Percentiles rank a stretch among this genome's conserved stretches.
These are phyloP conservation scores for Drosophila ustulata DNA, from an alignment of 2,888 invertebrate species.

Conservation along the genomic window DNA sequence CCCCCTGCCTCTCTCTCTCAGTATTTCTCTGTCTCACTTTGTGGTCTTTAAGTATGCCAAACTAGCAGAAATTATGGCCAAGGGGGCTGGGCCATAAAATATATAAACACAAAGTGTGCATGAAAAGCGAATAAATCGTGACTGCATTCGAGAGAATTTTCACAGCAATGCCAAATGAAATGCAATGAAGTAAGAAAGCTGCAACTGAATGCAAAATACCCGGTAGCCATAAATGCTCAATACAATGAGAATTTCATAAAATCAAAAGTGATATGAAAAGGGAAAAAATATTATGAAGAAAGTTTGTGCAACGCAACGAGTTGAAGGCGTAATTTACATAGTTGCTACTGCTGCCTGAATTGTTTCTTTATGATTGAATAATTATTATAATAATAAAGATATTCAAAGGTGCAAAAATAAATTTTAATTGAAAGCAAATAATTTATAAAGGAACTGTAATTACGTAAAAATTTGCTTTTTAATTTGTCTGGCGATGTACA, in stretches of 20 bases:
- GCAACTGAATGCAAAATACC: background rate
- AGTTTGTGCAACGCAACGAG: too few relatives aligned
- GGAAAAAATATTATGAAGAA: background rate
- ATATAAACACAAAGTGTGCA: conserved; percentile 5
- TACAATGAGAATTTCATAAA: background rate
- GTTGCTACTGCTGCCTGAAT: too few relatives aligned
- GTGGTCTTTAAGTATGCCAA: conserved; percentile 24
- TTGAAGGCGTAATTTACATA: too few relatives aligned
- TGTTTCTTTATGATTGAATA: too few relatives aligned
- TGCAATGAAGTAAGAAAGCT: background rate
- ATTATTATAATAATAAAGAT: too few relatives aligned
- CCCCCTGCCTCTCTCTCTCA: background rate
- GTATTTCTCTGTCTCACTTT: background rate
- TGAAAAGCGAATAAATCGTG: conserved; percentile 57
- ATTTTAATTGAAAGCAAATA: too few relatives aligned
- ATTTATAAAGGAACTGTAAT: too few relatives aligned
- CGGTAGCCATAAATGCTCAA: background rate
- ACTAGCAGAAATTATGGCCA: conserved; percentile 46
- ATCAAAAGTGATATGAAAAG: background rate
- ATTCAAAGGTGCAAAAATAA: too few relatives aligned
- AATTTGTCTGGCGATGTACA: too few relatives aligned
- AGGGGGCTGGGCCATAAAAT: conserved; percentile 37
- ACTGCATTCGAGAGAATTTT: conserved; percentile 50
- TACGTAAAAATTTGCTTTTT: too few relatives aligned
- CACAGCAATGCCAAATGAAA: conserved; percentile 4